Evolutionary conservation across 2,113 vertebrate species (phyloP).

Genomic region (Prolemur simus): DNA sequence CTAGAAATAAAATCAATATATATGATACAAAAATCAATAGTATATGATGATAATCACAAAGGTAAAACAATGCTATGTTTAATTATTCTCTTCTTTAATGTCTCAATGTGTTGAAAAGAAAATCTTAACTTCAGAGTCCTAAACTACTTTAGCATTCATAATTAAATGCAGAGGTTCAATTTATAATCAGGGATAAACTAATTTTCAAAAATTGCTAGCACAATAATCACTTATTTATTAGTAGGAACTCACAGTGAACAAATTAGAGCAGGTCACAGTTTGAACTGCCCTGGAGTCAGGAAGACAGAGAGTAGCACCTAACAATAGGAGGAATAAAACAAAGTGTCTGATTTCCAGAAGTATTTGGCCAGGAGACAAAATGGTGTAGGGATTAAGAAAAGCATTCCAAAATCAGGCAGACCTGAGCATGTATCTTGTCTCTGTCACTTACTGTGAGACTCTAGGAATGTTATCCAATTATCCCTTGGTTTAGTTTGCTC

Average conservation of each 20-base stretch:
- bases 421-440: background rate
- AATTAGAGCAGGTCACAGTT: background rate
- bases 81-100: background rate
- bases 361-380: background rate
- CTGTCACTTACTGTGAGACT: background rate
- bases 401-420: background rate
- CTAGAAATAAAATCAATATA: background rate
- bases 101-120: background rate
- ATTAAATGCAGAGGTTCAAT: background rate
- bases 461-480: background rate
- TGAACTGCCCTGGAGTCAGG: background rate
- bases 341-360: background rate
- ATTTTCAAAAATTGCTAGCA: background rate
- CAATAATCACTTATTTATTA: background rate
- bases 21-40: background rate
- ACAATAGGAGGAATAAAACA: background rate
- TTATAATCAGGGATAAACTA: background rate
- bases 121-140: background rate
- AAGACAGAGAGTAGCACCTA: background rate
- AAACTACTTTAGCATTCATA: background rate
- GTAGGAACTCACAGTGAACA: background rate
- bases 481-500: background rate
- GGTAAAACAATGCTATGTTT: background rate
- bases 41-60: background rate
- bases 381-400: background rate